Evolutionary conservation across 2,113 vertebrate genomes (phyloP), one percentile per base, ranked within the genome.

Genomic region (Verasper variegatus): DNA sequence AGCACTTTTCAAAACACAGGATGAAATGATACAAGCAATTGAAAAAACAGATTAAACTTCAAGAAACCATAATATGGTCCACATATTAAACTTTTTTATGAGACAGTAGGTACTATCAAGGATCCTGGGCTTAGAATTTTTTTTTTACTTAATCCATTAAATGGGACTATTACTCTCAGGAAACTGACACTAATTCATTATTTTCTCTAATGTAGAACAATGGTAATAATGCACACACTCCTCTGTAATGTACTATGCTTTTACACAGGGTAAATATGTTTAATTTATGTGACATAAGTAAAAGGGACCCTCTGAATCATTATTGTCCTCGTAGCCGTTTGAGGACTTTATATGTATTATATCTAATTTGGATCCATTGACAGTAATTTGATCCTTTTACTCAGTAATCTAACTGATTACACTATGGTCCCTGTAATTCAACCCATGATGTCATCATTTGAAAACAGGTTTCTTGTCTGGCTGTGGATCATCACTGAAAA

Each of bases 401-500:
- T 21, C 40, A 24, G 2, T 5, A 37, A 60, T 66, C 35, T 2
- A 18, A 2, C 21, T 42, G 13, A 71, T 60, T 62, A 56, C 5
- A 42, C 17, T 55, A 35, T 37, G 1, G 52, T 55, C 47, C 26
- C 20, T 15, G 31, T 62, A 31, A 37, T n/a, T 23, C 23, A 73
- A 9, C 8, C 4, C 12, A 3, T 74, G 13, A 71, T 14, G 40
- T 71, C 14, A 62, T 66, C 55, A 57, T 57, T 56, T 58, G n/a
- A 40, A 55, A 51, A 3, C 6, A 31, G 1, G 0, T 52, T 27
- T 1, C 5, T 8, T 1, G 3, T 24, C 42, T 2, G 21, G 23
- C 2, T 40, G 2, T 52, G 18, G 11, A n/a, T 60, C 24, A 57
- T 78, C 59, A 47, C 60, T 55, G 42, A 66, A 78, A 81, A 20